Conservation (phyloP, 2,113 vertebrate genomes). For the Crotophaga sulcirostris region DNA sequence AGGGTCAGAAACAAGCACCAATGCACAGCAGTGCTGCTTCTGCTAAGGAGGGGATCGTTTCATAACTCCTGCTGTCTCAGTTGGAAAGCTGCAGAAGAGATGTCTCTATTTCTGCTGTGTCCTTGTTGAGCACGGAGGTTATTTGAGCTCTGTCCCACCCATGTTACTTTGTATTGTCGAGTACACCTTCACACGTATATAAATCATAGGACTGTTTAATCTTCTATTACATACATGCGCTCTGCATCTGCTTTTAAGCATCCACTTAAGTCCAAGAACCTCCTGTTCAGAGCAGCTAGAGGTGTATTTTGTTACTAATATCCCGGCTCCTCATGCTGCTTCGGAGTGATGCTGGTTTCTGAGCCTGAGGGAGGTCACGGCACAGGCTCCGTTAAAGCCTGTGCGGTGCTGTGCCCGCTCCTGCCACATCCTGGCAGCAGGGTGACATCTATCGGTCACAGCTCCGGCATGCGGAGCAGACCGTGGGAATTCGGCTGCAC, state of each 20-base stretch:
- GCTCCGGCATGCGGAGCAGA: neutral
- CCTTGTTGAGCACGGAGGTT: neutral
- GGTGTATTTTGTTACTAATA: neutral
- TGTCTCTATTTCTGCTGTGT: neutral
- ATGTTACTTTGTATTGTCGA: neutral
- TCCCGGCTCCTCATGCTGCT: neutral
- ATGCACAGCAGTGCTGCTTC: neutral
- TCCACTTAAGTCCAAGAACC: neutral
- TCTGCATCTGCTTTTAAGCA: neutral
- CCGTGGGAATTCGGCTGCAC: neutral
- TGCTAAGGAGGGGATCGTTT: neutral
- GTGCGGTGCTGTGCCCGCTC: neutral
- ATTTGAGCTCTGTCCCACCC: neutral
- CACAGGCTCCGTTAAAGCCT: neutral
- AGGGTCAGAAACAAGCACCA: neutral
- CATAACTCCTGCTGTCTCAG: neutral
- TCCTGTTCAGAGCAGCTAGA: neutral
- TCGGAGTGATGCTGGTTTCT: neutral
- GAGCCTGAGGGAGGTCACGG: neutral
- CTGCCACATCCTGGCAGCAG: neutral
- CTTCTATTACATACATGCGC: neutral
- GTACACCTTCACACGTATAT: neutral
- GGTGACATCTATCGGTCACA: conserved; percentile 50
- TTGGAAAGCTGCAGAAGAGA: neutral
- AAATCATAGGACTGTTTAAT: neutral